Base-by-base conservation (phyloP, 1,140 invertebrate genomes). In the Zeugodacus cucurbitae region DNA sequence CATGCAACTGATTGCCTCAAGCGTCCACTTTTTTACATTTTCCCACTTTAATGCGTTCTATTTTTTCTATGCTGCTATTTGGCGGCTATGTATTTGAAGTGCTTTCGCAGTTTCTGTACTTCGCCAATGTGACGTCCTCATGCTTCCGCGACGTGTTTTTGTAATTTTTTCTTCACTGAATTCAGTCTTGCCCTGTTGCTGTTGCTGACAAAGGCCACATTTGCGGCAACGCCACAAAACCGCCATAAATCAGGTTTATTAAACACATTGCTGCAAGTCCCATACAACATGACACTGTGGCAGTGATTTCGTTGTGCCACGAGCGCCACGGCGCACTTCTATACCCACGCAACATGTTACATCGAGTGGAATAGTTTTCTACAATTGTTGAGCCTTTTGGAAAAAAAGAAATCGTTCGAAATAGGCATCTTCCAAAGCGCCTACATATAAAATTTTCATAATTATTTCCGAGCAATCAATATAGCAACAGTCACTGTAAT, bases 221-320 rank as follows among this genome's bases (percentile, higher is more conserved):
- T 74, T 74, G 67, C 34, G 67, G 67, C 34, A 37, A 74, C 34
- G 67, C 67, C 67, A 37, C 67, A 74, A 74, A 74, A 74, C 67
- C 67, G 34, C 67, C 67, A 74, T 74, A 74, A 74, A 74, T 74
- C 67, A 74, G 67, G 67, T 74, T 74, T 74, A 74, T 74, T 74
- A 41, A 74, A 41, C 67, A 41, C 67, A 8, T 74, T 74, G 20
- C 67, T 74, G 20, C 67, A 17, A 74, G 67, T 20, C 6, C 62
- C 34, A 37, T 41, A 37, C 34, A 41, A 37, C 32, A n/a, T 37
- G 34, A 4, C 67, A n/a, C 5, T 17, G 34, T 74, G 67, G 67
- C 20, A 41, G 41, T 74, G 34, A 74, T 7, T 74, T 74, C 34
- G 67, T 74, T 22, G 20, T 34, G 14, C 26, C 64, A 34, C 14